These are phyloP conservation scores for Copidosoma aretas DNA, from an alignment of 2,888 invertebrate species.

Conservation along the genomic window DNA sequence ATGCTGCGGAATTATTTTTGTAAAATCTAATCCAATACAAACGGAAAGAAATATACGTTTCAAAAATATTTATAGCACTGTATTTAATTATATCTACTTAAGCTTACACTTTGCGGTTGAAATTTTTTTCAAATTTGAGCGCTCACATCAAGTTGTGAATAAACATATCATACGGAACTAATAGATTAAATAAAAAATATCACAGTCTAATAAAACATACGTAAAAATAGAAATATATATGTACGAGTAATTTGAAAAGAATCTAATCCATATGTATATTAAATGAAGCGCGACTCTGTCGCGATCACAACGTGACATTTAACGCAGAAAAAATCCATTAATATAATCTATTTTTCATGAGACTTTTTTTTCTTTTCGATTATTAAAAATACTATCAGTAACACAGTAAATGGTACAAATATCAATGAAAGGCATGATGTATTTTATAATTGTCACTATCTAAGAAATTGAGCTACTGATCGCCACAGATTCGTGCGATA, in stretches of 20 bases:
- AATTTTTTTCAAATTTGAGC: conserved; percentile 55
- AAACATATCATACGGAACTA: conserved; percentile 62
- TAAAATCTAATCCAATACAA: no score
- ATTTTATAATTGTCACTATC: conserved; percentile 8
- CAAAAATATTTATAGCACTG: no score
- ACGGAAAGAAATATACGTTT: no score
- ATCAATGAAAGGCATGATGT: background rate
- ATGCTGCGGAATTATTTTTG: no score
- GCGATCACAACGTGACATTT: conserved; percentile 17
- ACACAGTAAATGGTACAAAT: conserved; percentile 7
- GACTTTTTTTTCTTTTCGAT: background rate
- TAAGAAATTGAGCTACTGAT: conserved; percentile 6
- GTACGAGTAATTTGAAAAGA: conserved; percentile 41
- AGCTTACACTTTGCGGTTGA: conserved; percentile 30
- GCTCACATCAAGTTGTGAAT: conserved; percentile 64
- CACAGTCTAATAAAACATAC: conserved; percentile 58
- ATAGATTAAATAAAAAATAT: conserved; percentile 59
- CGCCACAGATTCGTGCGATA: conserved; percentile 15
- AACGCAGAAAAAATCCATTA: background rate
- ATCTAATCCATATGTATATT: conserved; percentile 30
- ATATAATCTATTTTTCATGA: conserved; percentile 17
- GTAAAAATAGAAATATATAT: conserved; percentile 45
- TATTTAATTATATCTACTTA: conserved; percentile 32
- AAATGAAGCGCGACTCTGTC: conserved; percentile 15
- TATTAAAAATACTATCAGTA: conserved; percentile 2